phyloP scores from a whole-genome alignment of 2,797 vertebrate genomes.

The Amphiprion clarkii region DNA sequence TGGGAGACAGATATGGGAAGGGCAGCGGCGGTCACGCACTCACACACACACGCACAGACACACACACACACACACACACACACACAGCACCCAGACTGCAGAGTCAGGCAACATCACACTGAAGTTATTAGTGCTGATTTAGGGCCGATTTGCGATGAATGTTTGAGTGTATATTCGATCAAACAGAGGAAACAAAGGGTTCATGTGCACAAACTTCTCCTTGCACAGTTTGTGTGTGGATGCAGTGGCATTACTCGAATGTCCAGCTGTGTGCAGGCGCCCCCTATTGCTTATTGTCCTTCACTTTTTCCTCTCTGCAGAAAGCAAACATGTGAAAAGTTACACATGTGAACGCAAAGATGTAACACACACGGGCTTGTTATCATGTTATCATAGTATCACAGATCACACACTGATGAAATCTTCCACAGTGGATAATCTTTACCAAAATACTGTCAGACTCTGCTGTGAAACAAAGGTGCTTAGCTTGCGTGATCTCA shows the following conservation, averaged over 20 bases:
- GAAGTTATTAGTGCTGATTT: constrained; percentile 27
- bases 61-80: constrained; percentile 1
- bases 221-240: constrained; percentile 39
- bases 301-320: constrained; percentile 45
- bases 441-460: constrained; percentile 47
- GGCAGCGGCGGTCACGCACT: constrained; percentile 71
- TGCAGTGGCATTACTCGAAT: constrained; percentile 41
- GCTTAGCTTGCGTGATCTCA: constrained; percentile 67
- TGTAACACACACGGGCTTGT: constrained; percentile 7
- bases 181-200: constrained; percentile 38
- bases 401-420: constrained; percentile 30
- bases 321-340: constrained; percentile 42
- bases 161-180: constrained; percentile 54
- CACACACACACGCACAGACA: constrained; percentile 38
- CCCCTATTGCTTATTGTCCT: constrained; percentile 85
- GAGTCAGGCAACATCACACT: constrained; percentile 33
- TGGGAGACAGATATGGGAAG: constrained; percentile 83
- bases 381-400: constrained; percentile 18
- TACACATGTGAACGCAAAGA: constrained; percentile 17
- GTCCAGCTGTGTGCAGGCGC: constrained; percentile 85
- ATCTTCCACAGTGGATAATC: constrained; percentile 36
- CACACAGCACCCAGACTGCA: constrained; percentile 43
- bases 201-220: constrained; percentile 34
- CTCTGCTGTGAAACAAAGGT: constrained; percentile 65
- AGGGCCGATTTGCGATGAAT: constrained; percentile 43